A percentile compares a stretch with the other conserved stretches of the same genome.
phyloP scores from a whole-genome alignment of 35 echinoderm and acorn worm species.

The Heliocidaris tuberculata region DNA sequence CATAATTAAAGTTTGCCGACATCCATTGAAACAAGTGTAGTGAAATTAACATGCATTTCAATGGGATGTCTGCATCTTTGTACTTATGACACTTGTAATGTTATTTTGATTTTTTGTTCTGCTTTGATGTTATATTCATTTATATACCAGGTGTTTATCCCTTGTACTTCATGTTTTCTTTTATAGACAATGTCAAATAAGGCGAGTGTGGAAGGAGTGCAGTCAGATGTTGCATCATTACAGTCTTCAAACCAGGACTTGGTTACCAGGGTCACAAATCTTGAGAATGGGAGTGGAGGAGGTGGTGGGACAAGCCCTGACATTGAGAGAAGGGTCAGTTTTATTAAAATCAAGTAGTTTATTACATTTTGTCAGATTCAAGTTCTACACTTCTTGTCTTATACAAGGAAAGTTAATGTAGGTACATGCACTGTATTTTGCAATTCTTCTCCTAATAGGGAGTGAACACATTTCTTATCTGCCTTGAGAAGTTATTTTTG shows the following conservation, averaged over 20 bases:
- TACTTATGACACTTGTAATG: too few relatives aligned
- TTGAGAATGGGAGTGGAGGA: conserved; percentile 26
- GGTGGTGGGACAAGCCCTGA: conserved; percentile 25
- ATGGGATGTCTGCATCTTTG: too few relatives aligned
- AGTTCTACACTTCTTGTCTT: too few relatives aligned
- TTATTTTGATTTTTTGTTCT: too few relatives aligned
- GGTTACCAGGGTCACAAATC: background rate
- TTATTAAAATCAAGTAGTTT: background rate
- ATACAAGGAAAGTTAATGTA: too few relatives aligned
- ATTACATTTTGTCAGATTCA: background rate
- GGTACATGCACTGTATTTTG: too few relatives aligned
- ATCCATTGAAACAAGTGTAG: too few relatives aligned
- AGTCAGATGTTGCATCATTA: conserved; percentile 20
- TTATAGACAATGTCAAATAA: conserved; percentile 23
- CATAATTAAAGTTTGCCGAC: too few relatives aligned
- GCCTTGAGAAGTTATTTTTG: background rate
- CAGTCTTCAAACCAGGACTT: conserved; percentile 4
- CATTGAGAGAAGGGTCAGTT: conserved; percentile 37
- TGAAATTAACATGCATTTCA: too few relatives aligned
- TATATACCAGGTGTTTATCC: too few relatives aligned
- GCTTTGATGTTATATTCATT: too few relatives aligned
- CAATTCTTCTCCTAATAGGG: background rate
- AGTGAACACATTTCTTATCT: background rate
- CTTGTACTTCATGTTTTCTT: background rate
- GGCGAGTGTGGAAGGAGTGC: background rate